Conservation (phyloP, 2,797 vertebrate genomes). For the Pseudochaenichthys georgianus region DNA sequence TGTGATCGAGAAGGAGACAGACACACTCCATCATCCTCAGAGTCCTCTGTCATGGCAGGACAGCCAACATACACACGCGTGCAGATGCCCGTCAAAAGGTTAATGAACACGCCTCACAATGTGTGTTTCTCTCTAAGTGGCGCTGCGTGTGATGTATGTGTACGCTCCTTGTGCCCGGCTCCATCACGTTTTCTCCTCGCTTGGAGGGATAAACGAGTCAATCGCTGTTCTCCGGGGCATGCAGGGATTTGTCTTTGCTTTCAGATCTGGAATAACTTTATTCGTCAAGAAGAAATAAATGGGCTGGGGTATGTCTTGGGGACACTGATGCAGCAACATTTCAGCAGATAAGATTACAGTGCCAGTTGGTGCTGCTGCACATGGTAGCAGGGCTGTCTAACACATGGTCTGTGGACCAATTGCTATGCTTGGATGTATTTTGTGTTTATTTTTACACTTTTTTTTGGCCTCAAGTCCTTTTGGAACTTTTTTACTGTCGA, state of each 20-base stretch:
- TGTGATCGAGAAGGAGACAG: slow-evolving; percentile 26
- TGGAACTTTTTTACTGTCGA: slow-evolving; percentile 3
- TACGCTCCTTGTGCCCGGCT: not conserved
- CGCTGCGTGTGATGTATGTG: slow-evolving; percentile 54
- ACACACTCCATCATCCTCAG: slow-evolving; percentile 58
- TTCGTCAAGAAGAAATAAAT: slow-evolving; percentile 54
- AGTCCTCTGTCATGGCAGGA: slow-evolving; percentile 52
- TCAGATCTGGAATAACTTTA: slow-evolving; percentile 52
- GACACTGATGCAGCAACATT: slow-evolving; percentile 47
- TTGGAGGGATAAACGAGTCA: slow-evolving; percentile 32
- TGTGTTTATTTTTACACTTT: slow-evolving; percentile 9
- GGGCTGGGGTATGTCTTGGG: slow-evolving; percentile 22
- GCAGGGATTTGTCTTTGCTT: slow-evolving; percentile 43
- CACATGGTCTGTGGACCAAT: not conserved
- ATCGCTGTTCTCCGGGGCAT: slow-evolving; percentile 23
- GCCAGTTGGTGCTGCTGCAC: slow-evolving; percentile 49
- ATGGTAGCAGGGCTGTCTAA: slow-evolving; percentile 14
- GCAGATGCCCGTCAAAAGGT: slow-evolving; percentile 59
- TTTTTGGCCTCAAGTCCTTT: slow-evolving; percentile 16
- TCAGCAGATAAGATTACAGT: slow-evolving; percentile 46
- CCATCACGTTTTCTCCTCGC: slow-evolving; percentile 16
- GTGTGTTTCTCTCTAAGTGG: slow-evolving; percentile 58
- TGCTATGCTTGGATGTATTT: slow-evolving; percentile 17
- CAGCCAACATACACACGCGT: slow-evolving; percentile 31
- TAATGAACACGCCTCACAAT: slow-evolving; percentile 45